Base-by-base conservation (phyloP, 2,113 vertebrate species). In the Alosa alosa region DNA sequence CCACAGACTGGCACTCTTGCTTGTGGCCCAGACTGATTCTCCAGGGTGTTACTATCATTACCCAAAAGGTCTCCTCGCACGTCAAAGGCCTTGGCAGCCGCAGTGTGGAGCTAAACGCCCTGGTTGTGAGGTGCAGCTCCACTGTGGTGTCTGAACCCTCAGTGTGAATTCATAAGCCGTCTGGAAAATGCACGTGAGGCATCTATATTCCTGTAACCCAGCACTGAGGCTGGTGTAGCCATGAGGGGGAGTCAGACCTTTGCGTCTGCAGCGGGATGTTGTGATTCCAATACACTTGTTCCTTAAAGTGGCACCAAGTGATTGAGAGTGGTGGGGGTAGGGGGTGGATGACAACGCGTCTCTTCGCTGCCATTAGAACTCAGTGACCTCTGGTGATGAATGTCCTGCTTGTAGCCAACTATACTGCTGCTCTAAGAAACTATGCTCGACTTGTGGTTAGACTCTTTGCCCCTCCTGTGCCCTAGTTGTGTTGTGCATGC, bases 231-330 rank as follows among this genome's bases (percentile, higher is more conserved):
- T 78, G 11, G 0, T 4, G 72, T 36, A 78, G 25, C 15, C 72
- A 6, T 39, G 72, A 44, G 13, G 72, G 10, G 72, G 31, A 39
- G 11, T 36, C 13, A 78, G 72, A 39, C 36, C 72, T 78, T 78
- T 78, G 72, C 39, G 72, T 78, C 72, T 78, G 72, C 72, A 78
- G 31, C 72, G 13, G 4, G 72, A 13, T 17, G 72, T 15, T 78
- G 72, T 78, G 72, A 78, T 78, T 78, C 72, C 72, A 78, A 78
- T 39, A 78, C 72, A 78, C 72, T 78, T 78, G 72, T 13, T 78
- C 11, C 36, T 15, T 78, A 15, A 13, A 36, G 72, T 17, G 72
- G 31, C 72, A 78, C 36, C 6, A 4, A 36, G 72, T 78, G 72
- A 78, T 78, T 17, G 31, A 78, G 72, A 41, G 25, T 3, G 25